Percentiles rank a stretch among this genome's conserved stretches.
These are phyloP conservation scores for Hylaeus volcanicus DNA, from an alignment of 1,140 invertebrate genomes.

Conservation along the genomic window DNA sequence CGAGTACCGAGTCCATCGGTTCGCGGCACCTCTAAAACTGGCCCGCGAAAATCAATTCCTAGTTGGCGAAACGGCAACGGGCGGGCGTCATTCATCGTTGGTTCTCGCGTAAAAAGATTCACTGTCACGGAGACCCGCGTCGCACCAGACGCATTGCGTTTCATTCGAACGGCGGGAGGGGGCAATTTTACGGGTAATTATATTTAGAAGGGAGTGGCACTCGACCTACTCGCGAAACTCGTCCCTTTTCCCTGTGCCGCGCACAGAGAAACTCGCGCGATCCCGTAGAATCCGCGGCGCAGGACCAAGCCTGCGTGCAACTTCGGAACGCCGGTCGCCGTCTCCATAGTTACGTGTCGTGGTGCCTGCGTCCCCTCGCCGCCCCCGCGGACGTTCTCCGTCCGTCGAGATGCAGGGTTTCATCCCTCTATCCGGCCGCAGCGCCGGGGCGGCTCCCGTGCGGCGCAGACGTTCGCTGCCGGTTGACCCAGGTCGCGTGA, in stretches of 20 bases:
- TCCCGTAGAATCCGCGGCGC: conserved; percentile 59
- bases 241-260: conserved; percentile 39
- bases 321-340: conserved; percentile 40
- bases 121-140: not conserved
- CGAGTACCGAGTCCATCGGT: too few relatives aligned
- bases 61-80: not conserved
- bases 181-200: conserved; percentile 57
- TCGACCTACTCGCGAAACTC: conserved; percentile 45
- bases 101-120: too few relatives aligned
- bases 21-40: too few relatives aligned
- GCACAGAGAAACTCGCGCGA: conserved; percentile 39
- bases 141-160: not conserved
- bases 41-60: too few relatives aligned
- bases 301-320: conserved; percentile 70
- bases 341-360: conserved; percentile 59
- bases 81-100: too few relatives aligned
- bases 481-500: conserved; percentile 72
- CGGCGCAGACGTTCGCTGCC: conserved; percentile 73
- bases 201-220: conserved; percentile 63
- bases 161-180: not conserved
- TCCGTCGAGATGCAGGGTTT: conserved; percentile 67
- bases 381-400: conserved; percentile 25
- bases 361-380: not conserved
- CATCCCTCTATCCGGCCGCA: conserved; percentile 69
- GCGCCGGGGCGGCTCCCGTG: conserved; percentile 75